Conservation (phyloP, 2,113 vertebrate species). For the Cygnus buccinator region DNA sequence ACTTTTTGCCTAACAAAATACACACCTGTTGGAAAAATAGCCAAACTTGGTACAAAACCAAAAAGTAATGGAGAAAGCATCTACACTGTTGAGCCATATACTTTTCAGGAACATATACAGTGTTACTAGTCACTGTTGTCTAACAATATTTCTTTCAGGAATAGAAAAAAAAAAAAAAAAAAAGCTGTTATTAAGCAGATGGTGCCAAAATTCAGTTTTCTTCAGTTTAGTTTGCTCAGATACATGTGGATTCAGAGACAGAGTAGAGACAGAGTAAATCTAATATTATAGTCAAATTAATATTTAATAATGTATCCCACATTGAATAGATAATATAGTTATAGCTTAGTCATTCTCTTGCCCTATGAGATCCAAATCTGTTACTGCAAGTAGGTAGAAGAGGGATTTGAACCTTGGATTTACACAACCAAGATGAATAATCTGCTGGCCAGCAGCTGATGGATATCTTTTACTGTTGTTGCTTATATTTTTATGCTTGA, state of each 20-base stretch:
- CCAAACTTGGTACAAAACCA: not conserved
- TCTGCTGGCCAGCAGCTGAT: not conserved
- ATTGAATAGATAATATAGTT: not conserved
- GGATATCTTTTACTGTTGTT: not conserved
- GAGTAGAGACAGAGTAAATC: not conserved
- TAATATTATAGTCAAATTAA: not conserved
- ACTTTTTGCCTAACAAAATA: not conserved
- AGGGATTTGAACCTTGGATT: not conserved
- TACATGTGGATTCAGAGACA: not conserved
- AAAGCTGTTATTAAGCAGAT: not conserved
- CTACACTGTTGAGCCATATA: not conserved
- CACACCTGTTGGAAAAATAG: not conserved
- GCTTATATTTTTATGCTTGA: not conserved
- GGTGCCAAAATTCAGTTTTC: not conserved
- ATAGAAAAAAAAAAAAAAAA: not conserved
- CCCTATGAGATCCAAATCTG: not conserved
- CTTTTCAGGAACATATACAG: not conserved
- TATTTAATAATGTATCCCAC: not conserved
- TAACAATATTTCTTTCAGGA: not conserved
- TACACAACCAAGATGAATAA: not conserved
- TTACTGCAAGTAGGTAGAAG: not conserved
- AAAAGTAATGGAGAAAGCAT: not conserved
- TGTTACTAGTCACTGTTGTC: not conserved
- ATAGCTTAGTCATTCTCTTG: not conserved
- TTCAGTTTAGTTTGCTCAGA: not conserved